phyloP scores from a whole-genome alignment of 2,888 invertebrate species.

The Disparrhopalites patrizii region DNA sequence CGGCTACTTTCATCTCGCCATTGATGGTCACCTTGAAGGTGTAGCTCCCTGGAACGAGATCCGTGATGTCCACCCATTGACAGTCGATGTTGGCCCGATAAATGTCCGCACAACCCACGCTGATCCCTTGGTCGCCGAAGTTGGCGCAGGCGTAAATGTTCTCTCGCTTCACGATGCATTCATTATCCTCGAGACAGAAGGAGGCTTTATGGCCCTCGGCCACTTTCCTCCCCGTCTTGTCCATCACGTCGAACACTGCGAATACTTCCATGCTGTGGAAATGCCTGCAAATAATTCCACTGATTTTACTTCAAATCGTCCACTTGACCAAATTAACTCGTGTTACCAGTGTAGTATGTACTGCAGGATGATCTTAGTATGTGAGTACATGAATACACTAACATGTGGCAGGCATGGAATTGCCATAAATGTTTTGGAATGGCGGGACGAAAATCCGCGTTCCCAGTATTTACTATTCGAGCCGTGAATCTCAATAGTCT shows the following conservation, averaged over 20 bases:
- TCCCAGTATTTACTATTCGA: conserved; percentile 79
- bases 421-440: conserved; percentile 88
- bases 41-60: conserved; percentile 79
- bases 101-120: conserved; percentile 82
- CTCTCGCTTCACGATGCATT: conserved; percentile 71
- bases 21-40: conserved; percentile 80
- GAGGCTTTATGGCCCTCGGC: conserved; percentile 97
- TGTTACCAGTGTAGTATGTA: not conserved
- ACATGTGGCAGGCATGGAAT: conserved; percentile 96
- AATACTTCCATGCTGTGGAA: conserved; percentile 98
- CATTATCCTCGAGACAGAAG: conserved; percentile 92
- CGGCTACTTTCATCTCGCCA: conserved; percentile 85
- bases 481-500: conserved; percentile 84
- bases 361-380: not conserved
- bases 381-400: not conserved
- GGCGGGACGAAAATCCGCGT: conserved; percentile 80
- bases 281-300: conserved; percentile 68
- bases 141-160: conserved; percentile 68
- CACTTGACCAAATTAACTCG: not conserved
- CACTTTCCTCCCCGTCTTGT: conserved; percentile 65
- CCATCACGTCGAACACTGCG: conserved; percentile 87
- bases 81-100: conserved; percentile 92
- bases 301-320: too few species aligned
- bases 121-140: conserved; percentile 73
- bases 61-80: conserved; percentile 95